Percentiles rank a stretch among this genome's conserved stretches.
These are phyloP conservation scores for Zaprionus inermis DNA, from an alignment of 1,140 invertebrate species.

Conservation along the genomic window DNA sequence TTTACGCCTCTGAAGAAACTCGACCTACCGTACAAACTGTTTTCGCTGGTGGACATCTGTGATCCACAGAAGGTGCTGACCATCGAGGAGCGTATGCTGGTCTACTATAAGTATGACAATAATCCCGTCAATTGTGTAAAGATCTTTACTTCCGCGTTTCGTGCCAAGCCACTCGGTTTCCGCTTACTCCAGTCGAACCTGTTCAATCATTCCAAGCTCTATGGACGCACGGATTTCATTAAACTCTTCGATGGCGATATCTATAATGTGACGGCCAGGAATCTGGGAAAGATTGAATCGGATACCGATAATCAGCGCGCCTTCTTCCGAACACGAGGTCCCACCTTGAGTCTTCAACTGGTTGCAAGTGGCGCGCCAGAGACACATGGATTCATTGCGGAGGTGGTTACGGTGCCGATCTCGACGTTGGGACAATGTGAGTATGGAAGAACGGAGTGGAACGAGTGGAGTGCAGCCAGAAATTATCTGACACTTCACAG, in stretches of 20 bases:
- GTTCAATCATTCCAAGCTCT: constrained; percentile 94
- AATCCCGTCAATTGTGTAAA: constrained; percentile 98
- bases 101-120: constrained; percentile 99
- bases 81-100: constrained; percentile 94
- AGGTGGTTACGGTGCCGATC: constrained; percentile 97
- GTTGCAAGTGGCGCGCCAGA: constrained; percentile 97
- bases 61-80: constrained; percentile 96
- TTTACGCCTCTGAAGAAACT: constrained; percentile 93
- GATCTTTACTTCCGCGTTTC: constrained; percentile 94
- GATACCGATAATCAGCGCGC: constrained; percentile 89
- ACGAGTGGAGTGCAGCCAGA: neutral
- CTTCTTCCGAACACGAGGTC: constrained; percentile 90
- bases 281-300: constrained; percentile 90
- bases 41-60: constrained; percentile 98
- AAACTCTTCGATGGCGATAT: constrained; percentile 96
- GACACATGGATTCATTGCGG: constrained; percentile 98
- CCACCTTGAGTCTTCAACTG: constrained; percentile 95
- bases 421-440: constrained; percentile 95
- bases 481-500: too few species aligned
- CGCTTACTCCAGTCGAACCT: constrained; percentile 96
- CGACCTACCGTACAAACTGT: constrained; percentile 96
- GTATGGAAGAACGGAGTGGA: constrained; percentile 77
- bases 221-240: constrained; percentile 92
- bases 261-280: constrained; percentile 92
- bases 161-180: constrained; percentile 94